Conservation (phyloP, 2,797 vertebrate genomes). For the Pseudocheirus occidentalis region DNA sequence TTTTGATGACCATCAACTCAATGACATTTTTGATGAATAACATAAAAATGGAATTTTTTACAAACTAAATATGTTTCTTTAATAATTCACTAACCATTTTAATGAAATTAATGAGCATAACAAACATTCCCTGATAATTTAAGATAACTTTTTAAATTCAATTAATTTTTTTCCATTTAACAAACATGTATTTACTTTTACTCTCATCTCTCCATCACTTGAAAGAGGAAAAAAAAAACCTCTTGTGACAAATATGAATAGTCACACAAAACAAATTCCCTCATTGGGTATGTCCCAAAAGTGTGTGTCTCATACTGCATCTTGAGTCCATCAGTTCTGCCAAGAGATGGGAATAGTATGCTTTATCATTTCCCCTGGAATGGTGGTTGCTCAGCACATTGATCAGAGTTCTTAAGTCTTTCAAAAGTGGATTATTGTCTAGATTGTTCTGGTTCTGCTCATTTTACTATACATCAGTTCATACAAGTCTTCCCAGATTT, state of each 20-base stretch:
- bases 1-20: background rate
- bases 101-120: background rate
- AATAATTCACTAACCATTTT: background rate
- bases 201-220: background rate
- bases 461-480: background rate
- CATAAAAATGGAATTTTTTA: background rate
- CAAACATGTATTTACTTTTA: background rate
- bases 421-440: background rate
- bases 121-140: constrained; percentile 29
- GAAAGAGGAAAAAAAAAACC: background rate
- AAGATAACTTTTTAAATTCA: background rate
- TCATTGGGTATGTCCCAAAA: background rate
- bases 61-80: background rate
- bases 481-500: background rate
- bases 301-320: background rate
- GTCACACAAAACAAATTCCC: background rate
- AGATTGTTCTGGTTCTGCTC: background rate
- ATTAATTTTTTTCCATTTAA: background rate
- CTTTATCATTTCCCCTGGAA: background rate
- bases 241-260: background rate
- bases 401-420: background rate
- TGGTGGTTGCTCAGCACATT: background rate
- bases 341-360: background rate
- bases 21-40: background rate
- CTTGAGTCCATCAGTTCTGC: background rate